phyloP scores from a whole-genome alignment of 2,797 vertebrate species.

The Nannoperca australis region DNA sequence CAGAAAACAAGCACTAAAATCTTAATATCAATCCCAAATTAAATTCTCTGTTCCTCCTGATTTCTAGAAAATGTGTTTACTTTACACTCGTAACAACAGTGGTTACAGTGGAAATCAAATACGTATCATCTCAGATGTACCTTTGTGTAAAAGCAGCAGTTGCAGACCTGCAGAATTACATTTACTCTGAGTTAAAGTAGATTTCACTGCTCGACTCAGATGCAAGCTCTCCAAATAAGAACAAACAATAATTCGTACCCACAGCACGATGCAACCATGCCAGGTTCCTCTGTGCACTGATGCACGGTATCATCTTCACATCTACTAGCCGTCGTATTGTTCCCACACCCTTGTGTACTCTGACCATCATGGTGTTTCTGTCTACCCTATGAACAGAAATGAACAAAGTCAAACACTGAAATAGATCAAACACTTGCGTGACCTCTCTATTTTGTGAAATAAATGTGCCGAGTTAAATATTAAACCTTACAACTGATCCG shows the following conservation, averaged over 20 bases:
- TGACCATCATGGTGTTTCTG: conserved; percentile 30
- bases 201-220: neutral
- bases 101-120: neutral
- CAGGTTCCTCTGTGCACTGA: conserved; percentile 9
- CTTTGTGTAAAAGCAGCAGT: neutral
- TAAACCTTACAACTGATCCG: conserved; percentile 1
- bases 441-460: neutral
- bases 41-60: neutral
- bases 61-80: neutral
- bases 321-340: neutral
- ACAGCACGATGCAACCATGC: conserved; percentile 9
- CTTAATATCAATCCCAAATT: neutral
- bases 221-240: neutral
- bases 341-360: conserved; percentile 2
- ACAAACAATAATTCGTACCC: conserved; percentile 48
- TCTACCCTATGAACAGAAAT: neutral
- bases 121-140: neutral
- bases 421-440: neutral
- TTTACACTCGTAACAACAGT: neutral
- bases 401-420: neutral
- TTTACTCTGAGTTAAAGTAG: neutral
- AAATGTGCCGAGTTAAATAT: neutral
- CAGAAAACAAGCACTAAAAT: neutral
- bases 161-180: neutral
- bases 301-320: neutral